Conservation (phyloP, 1,140 invertebrate genomes). For the Batillaria attramentaria region DNA sequence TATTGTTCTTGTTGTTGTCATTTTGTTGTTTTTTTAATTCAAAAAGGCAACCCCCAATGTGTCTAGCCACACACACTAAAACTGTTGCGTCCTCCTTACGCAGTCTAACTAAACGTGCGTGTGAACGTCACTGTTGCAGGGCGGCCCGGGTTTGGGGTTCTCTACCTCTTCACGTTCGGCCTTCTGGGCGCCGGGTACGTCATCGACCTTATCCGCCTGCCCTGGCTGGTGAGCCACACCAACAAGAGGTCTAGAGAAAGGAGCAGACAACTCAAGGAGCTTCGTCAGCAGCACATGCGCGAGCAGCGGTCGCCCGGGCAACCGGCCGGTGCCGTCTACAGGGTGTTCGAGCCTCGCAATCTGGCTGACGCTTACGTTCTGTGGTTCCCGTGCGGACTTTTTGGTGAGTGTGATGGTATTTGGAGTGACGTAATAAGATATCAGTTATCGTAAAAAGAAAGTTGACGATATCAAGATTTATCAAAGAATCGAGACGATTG, state of each 20-base stretch:
- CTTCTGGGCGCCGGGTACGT: conserved; percentile 53
- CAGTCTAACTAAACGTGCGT: too few relatives aligned
- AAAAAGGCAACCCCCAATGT: too few relatives aligned
- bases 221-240: conserved; percentile 49
- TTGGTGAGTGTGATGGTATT: conserved; percentile 45
- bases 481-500: too few relatives aligned
- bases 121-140: too few relatives aligned
- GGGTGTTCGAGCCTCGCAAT: conserved; percentile 27
- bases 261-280: background rate
- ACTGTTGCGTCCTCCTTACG: too few relatives aligned
- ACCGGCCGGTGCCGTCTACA: background rate
- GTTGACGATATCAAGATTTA: too few relatives aligned
- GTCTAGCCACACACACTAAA: too few relatives aligned
- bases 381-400: conserved; percentile 53
- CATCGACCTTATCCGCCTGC: conserved; percentile 52
- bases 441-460: background rate
- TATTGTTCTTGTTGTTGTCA: too few relatives aligned
- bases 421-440: background rate
- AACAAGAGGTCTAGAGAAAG: conserved; percentile 35
- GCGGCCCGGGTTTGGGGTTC: conserved; percentile 43
- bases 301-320: background rate
- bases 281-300: background rate
- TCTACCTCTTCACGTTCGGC: conserved; percentile 55
- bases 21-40: too few relatives aligned
- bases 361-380: conserved; percentile 48